Conservation (phyloP, 2,113 vertebrate genomes). For the Ceyx cyanopectus region DNA sequence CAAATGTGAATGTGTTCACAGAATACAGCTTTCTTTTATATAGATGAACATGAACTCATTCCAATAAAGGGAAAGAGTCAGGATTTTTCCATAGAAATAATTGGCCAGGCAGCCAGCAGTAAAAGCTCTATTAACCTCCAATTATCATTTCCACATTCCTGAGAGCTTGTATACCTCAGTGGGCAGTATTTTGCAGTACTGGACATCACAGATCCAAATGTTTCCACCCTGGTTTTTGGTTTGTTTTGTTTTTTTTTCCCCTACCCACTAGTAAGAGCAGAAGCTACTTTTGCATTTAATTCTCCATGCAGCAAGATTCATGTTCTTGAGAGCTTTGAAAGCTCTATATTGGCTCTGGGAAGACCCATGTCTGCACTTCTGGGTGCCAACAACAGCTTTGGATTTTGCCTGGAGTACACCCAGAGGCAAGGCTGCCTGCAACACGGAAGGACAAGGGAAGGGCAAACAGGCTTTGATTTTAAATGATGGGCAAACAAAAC, state of each 20-base stretch:
- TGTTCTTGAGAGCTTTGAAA: background rate
- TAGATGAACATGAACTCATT: conserved; percentile 47
- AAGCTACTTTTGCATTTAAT: background rate
- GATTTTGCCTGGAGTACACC: background rate
- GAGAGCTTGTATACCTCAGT: background rate
- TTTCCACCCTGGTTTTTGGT: background rate
- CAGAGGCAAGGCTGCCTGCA: background rate
- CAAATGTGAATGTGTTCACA: conserved; percentile 48
- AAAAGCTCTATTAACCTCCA: conserved; percentile 51
- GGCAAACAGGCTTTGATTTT: background rate
- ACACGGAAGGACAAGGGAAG: conserved; percentile 2
- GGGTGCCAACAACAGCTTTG: background rate
- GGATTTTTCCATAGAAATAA: conserved; percentile 55
- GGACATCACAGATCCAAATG: background rate
- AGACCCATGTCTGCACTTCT: background rate
- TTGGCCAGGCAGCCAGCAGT: conserved; percentile 14
- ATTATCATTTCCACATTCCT: conserved; percentile 29
- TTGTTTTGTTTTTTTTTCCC: background rate
- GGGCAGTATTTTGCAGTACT: background rate
- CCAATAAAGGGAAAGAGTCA: conserved; percentile 24
- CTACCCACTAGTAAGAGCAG: background rate
- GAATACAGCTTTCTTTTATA: conserved; percentile 62
- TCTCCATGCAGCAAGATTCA: background rate
- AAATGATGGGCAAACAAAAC: conserved; percentile 23
- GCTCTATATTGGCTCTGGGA: background rate